A percentile compares a stretch with the other conserved stretches of the same genome.
Conservation (phyloP, 2,888 invertebrate genomes). For the Eristalis pertinax region DNA sequence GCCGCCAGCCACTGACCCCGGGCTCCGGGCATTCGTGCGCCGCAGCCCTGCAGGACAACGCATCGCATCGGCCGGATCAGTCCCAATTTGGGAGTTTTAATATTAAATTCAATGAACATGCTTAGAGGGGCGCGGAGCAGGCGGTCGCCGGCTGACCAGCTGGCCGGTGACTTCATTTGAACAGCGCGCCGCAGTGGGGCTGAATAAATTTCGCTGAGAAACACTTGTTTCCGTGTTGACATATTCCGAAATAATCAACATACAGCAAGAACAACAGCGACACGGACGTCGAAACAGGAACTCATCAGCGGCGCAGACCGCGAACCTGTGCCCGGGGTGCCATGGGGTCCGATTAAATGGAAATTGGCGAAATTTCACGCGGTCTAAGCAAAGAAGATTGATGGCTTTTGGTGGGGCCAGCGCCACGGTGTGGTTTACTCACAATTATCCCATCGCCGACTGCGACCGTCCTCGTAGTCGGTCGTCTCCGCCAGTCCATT, state of each 20-base stretch:
- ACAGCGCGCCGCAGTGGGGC: background rate
- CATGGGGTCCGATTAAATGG: slow-evolving; percentile 56
- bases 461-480: background rate
- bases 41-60: background rate
- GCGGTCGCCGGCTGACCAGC: background rate
- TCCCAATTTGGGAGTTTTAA: slow-evolving; percentile 40
- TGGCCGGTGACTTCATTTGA: background rate
- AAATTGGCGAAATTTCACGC: slow-evolving; percentile 49
- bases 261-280: slow-evolving; percentile 7
- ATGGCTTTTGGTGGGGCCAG: slow-evolving; percentile 43
- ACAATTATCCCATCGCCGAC: slow-evolving; percentile 50
- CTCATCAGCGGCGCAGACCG: slow-evolving; percentile 54
- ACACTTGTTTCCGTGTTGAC: slow-evolving; percentile 62
- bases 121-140: background rate
- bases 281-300: slow-evolving; percentile 49
- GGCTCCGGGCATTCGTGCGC: background rate
- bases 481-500: slow-evolving; percentile 35
- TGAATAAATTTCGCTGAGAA: slow-evolving; percentile 48
- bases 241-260: slow-evolving; percentile 63
- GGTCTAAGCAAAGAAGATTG: slow-evolving; percentile 43
- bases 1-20: slow-evolving; percentile 1
- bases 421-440: slow-evolving; percentile 51
- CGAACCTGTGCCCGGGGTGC: slow-evolving; percentile 37
- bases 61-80: slow-evolving; percentile 7
- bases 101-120: slow-evolving; percentile 61